Conservation (phyloP, 2,888 invertebrate species). For the Muscina levida region DNA sequence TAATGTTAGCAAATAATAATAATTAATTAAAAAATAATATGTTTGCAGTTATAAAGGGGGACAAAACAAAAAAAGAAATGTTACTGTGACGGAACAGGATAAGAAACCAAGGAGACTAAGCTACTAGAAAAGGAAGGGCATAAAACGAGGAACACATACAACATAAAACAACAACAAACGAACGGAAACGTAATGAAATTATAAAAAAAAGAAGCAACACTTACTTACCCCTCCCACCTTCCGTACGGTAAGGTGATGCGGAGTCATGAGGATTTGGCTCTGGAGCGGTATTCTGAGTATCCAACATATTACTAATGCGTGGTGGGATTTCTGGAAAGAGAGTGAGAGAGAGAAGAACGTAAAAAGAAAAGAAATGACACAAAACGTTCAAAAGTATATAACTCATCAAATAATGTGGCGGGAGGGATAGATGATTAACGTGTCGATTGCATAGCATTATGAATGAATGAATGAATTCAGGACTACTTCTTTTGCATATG, state of each 20-base stretch:
- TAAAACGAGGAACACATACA: constrained; percentile 6
- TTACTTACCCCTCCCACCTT: constrained; percentile 89
- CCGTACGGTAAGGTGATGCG: constrained; percentile 80
- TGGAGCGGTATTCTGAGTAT: constrained; percentile 79
- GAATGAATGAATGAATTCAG: constrained; percentile 41
- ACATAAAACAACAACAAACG: constrained; percentile 57
- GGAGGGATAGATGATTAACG: background rate
- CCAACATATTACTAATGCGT: constrained; percentile 82
- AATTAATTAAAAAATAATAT: constrained; percentile 52
- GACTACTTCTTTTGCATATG: background rate
- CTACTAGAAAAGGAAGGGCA: background rate
- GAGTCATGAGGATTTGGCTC: constrained; percentile 77
- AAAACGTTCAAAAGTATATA: background rate
- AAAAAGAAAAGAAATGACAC: background rate
- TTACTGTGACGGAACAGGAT: too few species aligned
- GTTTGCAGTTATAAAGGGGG: background rate
- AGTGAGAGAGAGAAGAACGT: constrained; percentile 10
- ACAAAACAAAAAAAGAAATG: too few species aligned
- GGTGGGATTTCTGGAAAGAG: constrained; percentile 86
- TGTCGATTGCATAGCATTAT: constrained; percentile 39
- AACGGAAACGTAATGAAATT: constrained; percentile 56
- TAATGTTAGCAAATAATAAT: constrained; percentile 62
- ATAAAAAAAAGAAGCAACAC: constrained; percentile 82
- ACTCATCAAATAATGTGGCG: too few species aligned
- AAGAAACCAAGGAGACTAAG: too few species aligned